A percentile compares a stretch with the other conserved stretches of the same genome.
These are phyloP conservation scores for Luehdorfia chinensis DNA, from an alignment of 1,140 invertebrate genomes.

Conservation along the genomic window DNA sequence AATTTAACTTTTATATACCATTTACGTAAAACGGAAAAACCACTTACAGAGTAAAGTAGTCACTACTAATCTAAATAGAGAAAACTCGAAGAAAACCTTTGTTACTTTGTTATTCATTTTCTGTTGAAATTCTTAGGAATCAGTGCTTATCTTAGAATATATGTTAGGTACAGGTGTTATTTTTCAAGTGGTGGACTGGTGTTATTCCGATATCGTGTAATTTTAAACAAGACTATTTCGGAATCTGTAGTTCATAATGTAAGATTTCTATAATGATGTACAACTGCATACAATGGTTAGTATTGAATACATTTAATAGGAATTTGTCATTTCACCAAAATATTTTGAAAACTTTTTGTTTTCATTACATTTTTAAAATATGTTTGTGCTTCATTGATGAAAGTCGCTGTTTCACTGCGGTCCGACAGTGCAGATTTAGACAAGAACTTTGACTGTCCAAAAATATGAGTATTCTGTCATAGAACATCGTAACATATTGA, in stretches of 20 bases:
- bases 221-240: slow-evolving; percentile 12
- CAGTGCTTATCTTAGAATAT: background rate
- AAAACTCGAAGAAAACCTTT: slow-evolving; percentile 34
- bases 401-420: no score
- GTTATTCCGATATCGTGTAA: slow-evolving; percentile 5
- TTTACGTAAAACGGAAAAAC: background rate
- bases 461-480: no score
- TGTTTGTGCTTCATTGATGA: no score
- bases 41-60: background rate
- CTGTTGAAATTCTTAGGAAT: slow-evolving; percentile 17
- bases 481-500: no score
- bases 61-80: slow-evolving; percentile 14
- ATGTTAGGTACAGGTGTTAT: background rate
- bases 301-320: no score
- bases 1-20: background rate
- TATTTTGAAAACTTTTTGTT: no score
- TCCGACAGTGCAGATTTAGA: no score
- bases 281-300: slow-evolving; percentile 63
- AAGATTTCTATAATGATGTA: slow-evolving; percentile 40
- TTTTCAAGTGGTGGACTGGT: background rate
- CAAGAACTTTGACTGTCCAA: no score
- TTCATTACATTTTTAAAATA: no score
- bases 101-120: slow-evolving; percentile 45
- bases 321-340: no score
- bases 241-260: slow-evolving; percentile 47